Evolutionary conservation across 2,797 vertebrate genomes (phyloP), one percentile per base, ranked within the genome.

Genomic region (Carcharodon carcharias): DNA sequence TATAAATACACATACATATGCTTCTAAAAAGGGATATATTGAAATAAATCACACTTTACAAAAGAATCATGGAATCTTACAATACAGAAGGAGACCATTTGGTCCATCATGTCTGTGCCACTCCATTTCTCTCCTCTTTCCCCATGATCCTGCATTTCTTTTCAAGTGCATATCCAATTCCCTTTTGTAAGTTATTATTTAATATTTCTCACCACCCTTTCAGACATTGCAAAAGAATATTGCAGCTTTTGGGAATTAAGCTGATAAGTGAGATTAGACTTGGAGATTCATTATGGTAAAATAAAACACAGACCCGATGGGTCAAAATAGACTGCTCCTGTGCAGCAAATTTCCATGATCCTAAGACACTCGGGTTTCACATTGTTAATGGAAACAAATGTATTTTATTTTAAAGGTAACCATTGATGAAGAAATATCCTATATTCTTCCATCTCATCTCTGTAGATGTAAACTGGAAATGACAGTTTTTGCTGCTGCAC

Each of bases 391-490:
- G 31, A 63, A 63, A 26, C 45, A 35, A 31, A 26, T 69, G 21
- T 28, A 45, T 67, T 67, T 95, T 71, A 69, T 26, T 95, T 58
- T 69, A 69, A 50, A 50, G 45, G 45, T 50, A 50, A 50, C 45
- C 45, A 50, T 50, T 50, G 45, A 50, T 50, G 45, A 50, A 50
- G 45, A 50, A 50, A 50, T 50, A 50, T 50, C 45, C 45, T 50
- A 50, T 50, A 50, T 50, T 50, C 45, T 50, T 50, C 45, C 45
- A 50, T 50, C 45, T 56, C 71, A 95, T 77, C 50, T 35, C 26
- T 56, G 69, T 56, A 77, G 28, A 95, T 73, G 69, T 77, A 95
- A 95, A 95, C 77, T 95, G 94, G 94, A 73, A 77, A 54, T 54
- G 50, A 95, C 94, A 95, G 71, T 31, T 35, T 31, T 50, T 95